Evolutionary conservation across 2,888 invertebrate species (phyloP).

Genomic region (Apotomis capreana): DNA sequence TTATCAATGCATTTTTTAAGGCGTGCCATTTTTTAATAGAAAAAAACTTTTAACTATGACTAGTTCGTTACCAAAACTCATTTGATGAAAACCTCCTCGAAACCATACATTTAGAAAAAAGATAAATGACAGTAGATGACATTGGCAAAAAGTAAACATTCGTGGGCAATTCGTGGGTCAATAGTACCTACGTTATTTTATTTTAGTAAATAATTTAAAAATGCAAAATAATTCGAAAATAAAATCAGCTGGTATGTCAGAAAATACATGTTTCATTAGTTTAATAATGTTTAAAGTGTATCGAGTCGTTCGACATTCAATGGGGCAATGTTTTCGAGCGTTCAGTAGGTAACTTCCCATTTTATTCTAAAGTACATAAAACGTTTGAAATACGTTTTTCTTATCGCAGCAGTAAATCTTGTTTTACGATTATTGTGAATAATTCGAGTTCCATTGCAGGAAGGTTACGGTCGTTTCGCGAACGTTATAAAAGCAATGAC

Average conservation of each 20-base stretch:
- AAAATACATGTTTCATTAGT: not conserved
- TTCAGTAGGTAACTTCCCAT: slow-evolving; percentile 10
- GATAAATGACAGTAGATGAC: not conserved
- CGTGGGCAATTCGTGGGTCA: not conserved
- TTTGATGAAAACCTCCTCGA: too few species aligned
- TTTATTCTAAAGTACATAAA: slow-evolving; percentile 12
- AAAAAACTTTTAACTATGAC: too few species aligned
- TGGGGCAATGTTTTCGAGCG: slow-evolving; percentile 24
- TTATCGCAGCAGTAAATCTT: slow-evolving; percentile 27
- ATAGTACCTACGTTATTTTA: not conserved
- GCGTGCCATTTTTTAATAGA: too few species aligned
- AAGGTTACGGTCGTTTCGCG: slow-evolving; percentile 8
- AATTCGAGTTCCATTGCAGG: slow-evolving; percentile 19
- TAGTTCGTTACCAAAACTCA: too few species aligned
- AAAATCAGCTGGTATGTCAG: slow-evolving; percentile 28
- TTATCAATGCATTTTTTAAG: too few species aligned
- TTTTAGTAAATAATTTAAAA: not conserved
- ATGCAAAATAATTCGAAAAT: slow-evolving; percentile 21
- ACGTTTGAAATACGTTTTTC: slow-evolving; percentile 22
- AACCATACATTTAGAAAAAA: too few species aligned
- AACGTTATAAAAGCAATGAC: slow-evolving; percentile 18
- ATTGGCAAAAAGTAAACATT: slow-evolving; percentile 9
- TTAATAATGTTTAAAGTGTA: not conserved
- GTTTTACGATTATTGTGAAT: slow-evolving; percentile 31
- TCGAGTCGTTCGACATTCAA: slow-evolving; percentile 5